Percentiles rank a stretch among this genome's conserved stretches.
Conservation (phyloP, 2,113 vertebrate genomes). For the Oreochromis niloticus region DNA sequence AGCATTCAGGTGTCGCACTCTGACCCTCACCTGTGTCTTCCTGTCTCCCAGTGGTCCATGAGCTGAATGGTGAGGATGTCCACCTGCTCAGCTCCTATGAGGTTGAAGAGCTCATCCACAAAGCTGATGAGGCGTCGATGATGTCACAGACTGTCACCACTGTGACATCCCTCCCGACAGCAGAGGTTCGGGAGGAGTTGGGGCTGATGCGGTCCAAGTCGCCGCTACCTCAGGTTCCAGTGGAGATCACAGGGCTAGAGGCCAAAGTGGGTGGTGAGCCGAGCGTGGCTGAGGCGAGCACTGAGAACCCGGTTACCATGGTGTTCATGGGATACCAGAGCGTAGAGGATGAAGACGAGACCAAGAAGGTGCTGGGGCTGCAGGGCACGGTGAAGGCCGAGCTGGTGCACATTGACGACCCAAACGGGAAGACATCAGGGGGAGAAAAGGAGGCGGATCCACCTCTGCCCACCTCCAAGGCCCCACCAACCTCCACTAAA, state of each 20-base stretch:
- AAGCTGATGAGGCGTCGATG: conserved; percentile 80
- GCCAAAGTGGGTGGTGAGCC: conserved; percentile 11
- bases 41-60: conserved; percentile 83
- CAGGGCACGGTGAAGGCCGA: conserved; percentile 87
- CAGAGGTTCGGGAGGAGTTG: background rate
- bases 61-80: conserved; percentile 78
- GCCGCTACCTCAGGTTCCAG: background rate
- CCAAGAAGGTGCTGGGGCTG: conserved; percentile 86
- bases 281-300: conserved; percentile 53
- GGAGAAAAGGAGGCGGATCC: background rate
- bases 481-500: background rate
- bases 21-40: background rate
- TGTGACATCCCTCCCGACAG: background rate
- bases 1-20: background rate
- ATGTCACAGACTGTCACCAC: conserved; percentile 53
- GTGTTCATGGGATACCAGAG: conserved; percentile 97
- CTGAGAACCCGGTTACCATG: conserved; percentile 89
- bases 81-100: conserved; percentile 85
- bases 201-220: background rate
- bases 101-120: conserved; percentile 91
- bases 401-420: conserved; percentile 85
- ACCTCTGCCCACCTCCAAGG: conserved; percentile 66
- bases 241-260: conserved; percentile 80
- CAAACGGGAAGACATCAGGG: conserved; percentile 54
- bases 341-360: conserved; percentile 88